phyloP scores from a whole-genome alignment of 1,140 invertebrate genomes.

The Episyrphus balteatus region DNA sequence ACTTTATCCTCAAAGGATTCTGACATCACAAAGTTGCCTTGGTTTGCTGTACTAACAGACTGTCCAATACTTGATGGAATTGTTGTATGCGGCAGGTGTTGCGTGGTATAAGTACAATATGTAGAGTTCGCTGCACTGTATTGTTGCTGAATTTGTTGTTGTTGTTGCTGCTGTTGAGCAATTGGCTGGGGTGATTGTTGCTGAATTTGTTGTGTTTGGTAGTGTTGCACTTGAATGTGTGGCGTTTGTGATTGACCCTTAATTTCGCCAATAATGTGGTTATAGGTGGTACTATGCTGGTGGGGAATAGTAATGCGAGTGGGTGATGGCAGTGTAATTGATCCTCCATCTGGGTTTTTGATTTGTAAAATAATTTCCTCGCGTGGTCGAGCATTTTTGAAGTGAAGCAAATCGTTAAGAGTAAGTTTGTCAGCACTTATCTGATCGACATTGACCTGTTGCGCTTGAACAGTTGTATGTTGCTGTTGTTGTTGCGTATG shows the following conservation, averaged over 20 bases:
- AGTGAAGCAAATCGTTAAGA: slow-evolving; percentile 31
- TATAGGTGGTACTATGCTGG: no score
- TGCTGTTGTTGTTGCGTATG: slow-evolving; percentile 10
- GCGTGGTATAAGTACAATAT: no score
- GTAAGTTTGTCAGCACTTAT: slow-evolving; percentile 31
- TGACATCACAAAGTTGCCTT: no score
- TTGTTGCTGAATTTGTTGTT: no score
- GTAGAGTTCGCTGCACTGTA: no score
- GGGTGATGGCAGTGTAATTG: slow-evolving; percentile 30
- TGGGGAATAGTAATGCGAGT: slow-evolving; percentile 10
- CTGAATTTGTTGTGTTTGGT: slow-evolving; percentile 30
- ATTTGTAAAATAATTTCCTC: slow-evolving; percentile 34
- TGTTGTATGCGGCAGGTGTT: no score
- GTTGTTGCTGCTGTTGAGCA: slow-evolving; percentile 19
- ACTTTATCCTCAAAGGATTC: slow-evolving; percentile 29
- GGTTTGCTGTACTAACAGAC: no score
- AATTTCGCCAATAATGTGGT: no score
- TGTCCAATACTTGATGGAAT: no score
- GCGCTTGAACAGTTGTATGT: slow-evolving; percentile 19
- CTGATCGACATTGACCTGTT: slow-evolving; percentile 21
- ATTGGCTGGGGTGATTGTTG: slow-evolving; percentile 19
- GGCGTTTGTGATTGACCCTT: slow-evolving; percentile 34
- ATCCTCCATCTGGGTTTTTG: slow-evolving; percentile 26
- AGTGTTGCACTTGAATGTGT: slow-evolving; percentile 30
- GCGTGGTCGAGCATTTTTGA: slow-evolving; percentile 23